A percentile compares a stretch with the other conserved stretches of the same genome.
Conservation (phyloP, 2,113 vertebrate species). For the Dromaius novaehollandiae region DNA sequence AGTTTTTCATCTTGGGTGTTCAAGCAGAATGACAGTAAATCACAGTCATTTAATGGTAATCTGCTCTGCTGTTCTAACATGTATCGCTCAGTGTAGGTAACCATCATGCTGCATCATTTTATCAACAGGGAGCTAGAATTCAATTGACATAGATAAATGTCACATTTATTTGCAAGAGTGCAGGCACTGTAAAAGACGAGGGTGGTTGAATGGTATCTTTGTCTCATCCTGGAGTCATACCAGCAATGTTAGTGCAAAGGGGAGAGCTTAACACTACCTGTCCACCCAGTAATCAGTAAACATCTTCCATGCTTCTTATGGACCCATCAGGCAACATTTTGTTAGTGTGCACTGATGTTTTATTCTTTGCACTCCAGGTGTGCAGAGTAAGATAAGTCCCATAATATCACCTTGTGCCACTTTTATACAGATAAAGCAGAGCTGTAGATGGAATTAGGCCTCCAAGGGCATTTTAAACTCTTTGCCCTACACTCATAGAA, state of each 20-base stretch:
- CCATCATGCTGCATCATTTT: background rate
- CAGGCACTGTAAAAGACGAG: background rate
- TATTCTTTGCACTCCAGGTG: background rate
- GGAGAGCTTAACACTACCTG: background rate
- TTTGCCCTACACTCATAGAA: background rate
- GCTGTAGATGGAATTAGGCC: background rate
- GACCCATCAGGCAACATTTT: background rate
- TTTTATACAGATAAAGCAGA: background rate
- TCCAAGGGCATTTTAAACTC: background rate
- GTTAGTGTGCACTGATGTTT: background rate
- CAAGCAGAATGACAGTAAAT: slow-evolving; percentile 26
- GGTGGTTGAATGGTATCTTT: background rate
- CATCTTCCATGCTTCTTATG: background rate
- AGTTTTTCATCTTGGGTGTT: background rate
- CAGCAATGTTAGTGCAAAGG: background rate
- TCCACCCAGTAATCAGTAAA: background rate
- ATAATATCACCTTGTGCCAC: background rate
- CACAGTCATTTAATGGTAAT: background rate
- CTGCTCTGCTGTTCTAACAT: rapidly evolving
- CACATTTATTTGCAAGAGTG: background rate
- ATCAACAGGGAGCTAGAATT: background rate
- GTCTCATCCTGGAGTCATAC: background rate
- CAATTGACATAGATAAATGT: background rate
- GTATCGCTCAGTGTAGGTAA: background rate
- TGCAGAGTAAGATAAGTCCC: background rate